phyloP scores from a whole-genome alignment of 64 coral and sea anemone species.

The Actinia equina region DNA sequence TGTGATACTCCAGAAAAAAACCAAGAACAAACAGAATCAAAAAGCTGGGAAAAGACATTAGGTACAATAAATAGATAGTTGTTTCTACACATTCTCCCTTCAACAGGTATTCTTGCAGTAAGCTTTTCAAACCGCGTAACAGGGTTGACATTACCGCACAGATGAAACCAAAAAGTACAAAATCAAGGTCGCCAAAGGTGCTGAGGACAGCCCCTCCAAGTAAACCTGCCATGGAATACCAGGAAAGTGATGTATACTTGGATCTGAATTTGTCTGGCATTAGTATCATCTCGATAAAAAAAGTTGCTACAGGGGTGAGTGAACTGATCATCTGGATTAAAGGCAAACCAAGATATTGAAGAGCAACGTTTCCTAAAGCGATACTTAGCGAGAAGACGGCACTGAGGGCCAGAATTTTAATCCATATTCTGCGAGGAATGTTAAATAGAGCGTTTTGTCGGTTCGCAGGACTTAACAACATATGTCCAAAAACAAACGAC shows the following conservation, averaged over 20 bases:
- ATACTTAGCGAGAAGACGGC: slow-evolving; percentile 8
- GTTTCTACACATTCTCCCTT: slow-evolving; percentile 22
- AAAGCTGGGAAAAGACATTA: slow-evolving; percentile 15
- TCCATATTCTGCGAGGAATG: not conserved
- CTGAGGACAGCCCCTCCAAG: slow-evolving; percentile 6
- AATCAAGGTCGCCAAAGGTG: slow-evolving; percentile 10
- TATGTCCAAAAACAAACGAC: not conserved
- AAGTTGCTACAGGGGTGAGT: slow-evolving; percentile 2
- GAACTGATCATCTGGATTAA: slow-evolving; percentile 10
- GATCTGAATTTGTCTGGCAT: not conserved
- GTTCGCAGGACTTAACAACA: not conserved
- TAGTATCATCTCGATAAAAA: not conserved
- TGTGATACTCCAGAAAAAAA: not conserved
- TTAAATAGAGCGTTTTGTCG: not conserved
- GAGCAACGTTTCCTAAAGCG: slow-evolving; percentile 1
- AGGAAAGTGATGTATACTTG: not conserved
- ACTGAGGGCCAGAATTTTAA: not conserved
- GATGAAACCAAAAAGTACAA: slow-evolving; percentile 2
- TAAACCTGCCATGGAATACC: not conserved
- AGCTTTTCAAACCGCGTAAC: slow-evolving; percentile 1
- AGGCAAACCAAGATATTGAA: slow-evolving; percentile 21
- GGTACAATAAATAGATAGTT: slow-evolving; percentile 12
- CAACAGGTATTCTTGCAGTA: slow-evolving; percentile 14
- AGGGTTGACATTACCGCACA: slow-evolving; percentile 11
- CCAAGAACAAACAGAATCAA: not conserved